Base-by-base conservation (phyloP, 2,113 vertebrate genomes). In the Orthochromis indermauri region DNA sequence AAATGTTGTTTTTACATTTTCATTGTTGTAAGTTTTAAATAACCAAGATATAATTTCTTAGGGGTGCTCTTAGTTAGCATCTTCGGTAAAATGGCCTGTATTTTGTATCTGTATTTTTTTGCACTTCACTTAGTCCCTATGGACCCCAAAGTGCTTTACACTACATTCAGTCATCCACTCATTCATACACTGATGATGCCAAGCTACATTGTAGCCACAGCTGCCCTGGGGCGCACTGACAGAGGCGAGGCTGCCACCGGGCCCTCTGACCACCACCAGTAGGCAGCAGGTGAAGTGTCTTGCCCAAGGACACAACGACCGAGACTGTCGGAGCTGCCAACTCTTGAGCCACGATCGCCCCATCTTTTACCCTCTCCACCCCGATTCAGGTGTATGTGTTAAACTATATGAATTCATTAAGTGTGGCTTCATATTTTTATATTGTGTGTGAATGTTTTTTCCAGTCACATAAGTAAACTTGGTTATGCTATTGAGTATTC, bases 221-320 rank as follows among this genome's bases (percentile, higher is more conserved):
- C 26, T 0, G 1, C 26, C 26, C 57, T 31, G 9, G 57, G 57
- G 5, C 1, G 0, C 14, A 31, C 57, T 61, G 57, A 61, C 57
- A 31, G 57, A 17, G 57, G 57, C 8, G 2, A 61, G 2, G 57
- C 26, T 61, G 26, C 57, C 26, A 31, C 57, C 14, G 0, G 57
- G 26, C 26, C 57, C 14, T 61, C 57, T 31, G 57, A 61, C 26
- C 26, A 31, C 57, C 57, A 61, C 14, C 26, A 61, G 14, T 16
- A 61, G 57, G 26, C 26, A 61, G 31, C 26, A 10, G 57, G 57
- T 61, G 57, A 61, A 61, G 57, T 61, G 57, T 31, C 3, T 61
- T 17, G 26, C 57, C 57, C 57, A 31, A 61, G 57, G 8, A 31
- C 57, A 61, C 26, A 61, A 61, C 5, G 8, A 61, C 57, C 2